A percentile compares a stretch with the other conserved stretches of the same genome.
Evolutionary conservation across 2,113 vertebrate genomes (phyloP).

Genomic region (Chaetorhynchus papuensis): DNA sequence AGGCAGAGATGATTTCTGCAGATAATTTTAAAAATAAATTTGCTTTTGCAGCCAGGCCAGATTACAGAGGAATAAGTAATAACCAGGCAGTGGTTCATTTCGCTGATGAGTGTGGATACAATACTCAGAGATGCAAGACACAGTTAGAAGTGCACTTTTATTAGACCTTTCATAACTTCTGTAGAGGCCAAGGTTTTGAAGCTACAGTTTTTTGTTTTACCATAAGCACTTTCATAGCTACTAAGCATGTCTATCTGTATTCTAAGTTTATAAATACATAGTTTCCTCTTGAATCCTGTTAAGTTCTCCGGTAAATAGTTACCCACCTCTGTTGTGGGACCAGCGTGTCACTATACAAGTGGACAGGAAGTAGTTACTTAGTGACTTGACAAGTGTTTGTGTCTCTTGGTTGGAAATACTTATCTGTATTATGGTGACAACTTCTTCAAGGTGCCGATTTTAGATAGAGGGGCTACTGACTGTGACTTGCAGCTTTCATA

Average conservation of each 20-base stretch:
- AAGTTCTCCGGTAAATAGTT: background rate
- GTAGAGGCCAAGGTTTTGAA: background rate
- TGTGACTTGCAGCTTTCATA: background rate
- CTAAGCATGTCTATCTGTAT: background rate
- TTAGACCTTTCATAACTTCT: background rate
- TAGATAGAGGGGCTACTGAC: background rate
- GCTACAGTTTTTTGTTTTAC: background rate
- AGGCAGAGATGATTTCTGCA: background rate
- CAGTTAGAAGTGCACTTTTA: background rate
- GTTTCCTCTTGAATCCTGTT: background rate
- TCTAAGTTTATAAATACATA: background rate
- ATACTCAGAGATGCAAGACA: background rate
- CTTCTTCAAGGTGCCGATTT: background rate
- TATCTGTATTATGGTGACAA: background rate
- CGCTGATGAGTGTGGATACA: background rate
- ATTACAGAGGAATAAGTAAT: background rate
- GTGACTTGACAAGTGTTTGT: background rate
- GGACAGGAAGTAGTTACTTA: background rate
- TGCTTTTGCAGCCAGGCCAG: background rate
- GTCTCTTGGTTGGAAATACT: background rate
- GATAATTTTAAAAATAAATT: background rate
- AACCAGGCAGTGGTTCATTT: background rate
- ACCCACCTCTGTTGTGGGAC: accelerated
- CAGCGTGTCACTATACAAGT: too few species aligned
- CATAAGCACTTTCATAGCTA: background rate